phyloP scores from a whole-genome alignment of 1,140 invertebrate species.

The Mya arenaria region DNA sequence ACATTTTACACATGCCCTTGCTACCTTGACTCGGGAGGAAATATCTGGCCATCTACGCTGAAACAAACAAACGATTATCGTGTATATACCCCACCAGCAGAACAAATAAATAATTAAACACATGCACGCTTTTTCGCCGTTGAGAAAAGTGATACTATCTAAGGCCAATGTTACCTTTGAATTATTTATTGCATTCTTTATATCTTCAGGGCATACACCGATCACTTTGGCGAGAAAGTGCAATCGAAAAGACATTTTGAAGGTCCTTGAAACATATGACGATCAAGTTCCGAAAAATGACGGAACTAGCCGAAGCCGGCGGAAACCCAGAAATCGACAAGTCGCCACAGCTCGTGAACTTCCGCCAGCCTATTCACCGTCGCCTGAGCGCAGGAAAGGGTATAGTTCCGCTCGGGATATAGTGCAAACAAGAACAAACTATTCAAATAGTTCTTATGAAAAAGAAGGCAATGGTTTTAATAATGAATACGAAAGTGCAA shows the following conservation, averaged over 20 bases:
- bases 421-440: too few relatives aligned
- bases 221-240: neutral
- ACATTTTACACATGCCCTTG: too few relatives aligned
- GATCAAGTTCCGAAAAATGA: neutral
- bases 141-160: too few relatives aligned
- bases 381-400: slow-evolving; percentile 13
- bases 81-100: too few relatives aligned
- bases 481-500: neutral
- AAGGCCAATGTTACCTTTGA: too few relatives aligned
- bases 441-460: too few relatives aligned
- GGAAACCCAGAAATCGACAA: slow-evolving; percentile 22
- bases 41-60: too few relatives aligned
- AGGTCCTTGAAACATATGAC: neutral
- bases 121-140: too few relatives aligned
- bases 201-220: neutral
- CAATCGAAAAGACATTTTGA: neutral
- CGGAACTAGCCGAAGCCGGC: neutral
- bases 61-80: too few relatives aligned
- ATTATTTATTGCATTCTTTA: neutral
- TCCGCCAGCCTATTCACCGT: slow-evolving; percentile 34
- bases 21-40: too few relatives aligned
- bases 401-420: neutral
- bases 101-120: too few relatives aligned
- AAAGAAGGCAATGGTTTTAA: too few relatives aligned
- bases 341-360: neutral